Conservation (phyloP, 2,113 vertebrate species). For the Otocyon megalotis region DNA sequence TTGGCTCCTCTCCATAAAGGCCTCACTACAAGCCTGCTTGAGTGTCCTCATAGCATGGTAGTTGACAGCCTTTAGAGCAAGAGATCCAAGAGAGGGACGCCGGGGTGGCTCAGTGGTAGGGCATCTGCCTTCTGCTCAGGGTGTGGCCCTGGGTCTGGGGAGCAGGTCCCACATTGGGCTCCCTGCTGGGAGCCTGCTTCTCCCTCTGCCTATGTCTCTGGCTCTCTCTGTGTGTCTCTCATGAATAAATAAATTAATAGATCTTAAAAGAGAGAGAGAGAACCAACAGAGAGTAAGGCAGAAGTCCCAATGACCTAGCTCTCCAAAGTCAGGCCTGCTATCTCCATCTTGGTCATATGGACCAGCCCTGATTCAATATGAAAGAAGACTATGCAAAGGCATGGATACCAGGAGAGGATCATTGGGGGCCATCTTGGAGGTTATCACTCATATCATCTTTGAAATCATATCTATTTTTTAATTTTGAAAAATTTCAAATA, state of each 20-base stretch:
- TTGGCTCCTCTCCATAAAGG: not conserved
- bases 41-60: not conserved
- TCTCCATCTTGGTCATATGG: not conserved
- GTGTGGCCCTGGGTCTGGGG: too few relatives aligned
- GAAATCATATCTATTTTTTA: not conserved
- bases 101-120: too few relatives aligned
- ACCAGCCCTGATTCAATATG: not conserved
- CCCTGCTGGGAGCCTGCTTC: too few relatives aligned
- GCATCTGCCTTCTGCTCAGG: too few relatives aligned
- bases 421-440: not conserved
- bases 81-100: not conserved
- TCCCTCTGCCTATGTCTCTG: too few relatives aligned
- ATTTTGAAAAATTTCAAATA: conserved; percentile 19
- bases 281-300: not conserved
- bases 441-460: not conserved
- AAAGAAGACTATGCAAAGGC: not conserved
- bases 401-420: not conserved
- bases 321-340: not conserved
- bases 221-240: too few relatives aligned
- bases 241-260: too few relatives aligned
- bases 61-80: not conserved
- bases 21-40: not conserved
- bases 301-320: not conserved
- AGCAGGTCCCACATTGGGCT: too few relatives aligned
- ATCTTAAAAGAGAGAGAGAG: not conserved